Base-by-base conservation (phyloP, 2,797 vertebrate species). In the Gephyroberyx darwinii region DNA sequence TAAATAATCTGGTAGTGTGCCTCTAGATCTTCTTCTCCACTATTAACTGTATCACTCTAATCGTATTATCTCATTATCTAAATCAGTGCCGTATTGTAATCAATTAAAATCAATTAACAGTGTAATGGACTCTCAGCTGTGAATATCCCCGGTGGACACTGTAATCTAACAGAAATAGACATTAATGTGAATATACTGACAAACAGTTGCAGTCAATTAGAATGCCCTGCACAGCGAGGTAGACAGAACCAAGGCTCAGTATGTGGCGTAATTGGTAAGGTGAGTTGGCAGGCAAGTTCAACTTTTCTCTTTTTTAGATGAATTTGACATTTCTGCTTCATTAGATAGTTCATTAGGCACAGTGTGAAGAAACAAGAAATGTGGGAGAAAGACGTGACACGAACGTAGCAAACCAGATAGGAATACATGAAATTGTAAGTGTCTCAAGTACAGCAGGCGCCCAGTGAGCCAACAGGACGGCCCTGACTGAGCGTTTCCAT, bases 101-200 rank as follows among this genome's bases (percentile, higher is more conserved):
- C 13, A 37, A 56, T 69, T 57, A 57, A 60, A 50, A 7, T 17
- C 12, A 45, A 20, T 37, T 55, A 50, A 5, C 41, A 48, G 37
- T 43, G 2, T 59, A 71, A 80, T 67, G 8, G 51, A 31, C 69
- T 30, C 8, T 63, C 7, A 31, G 61, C 55, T 39, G 6, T 53
- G 54, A 72, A 22, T 37, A n/a, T 43, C 31, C 33, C 35, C 33
- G 4, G 33, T 39, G 56, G 56, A 58, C 56, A 22, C n/a, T 19
- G 56, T 9, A 58, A 58, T 58, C 56, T 13, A 26, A 41, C 39
- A 26, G 37, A 43, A 68, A 53, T 5, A 33, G 26, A 2, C 7
- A 16, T 74, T 62, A 4, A 69, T 56, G 61, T 45, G 55, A 69
- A 0, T 30, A 75, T 3, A 33, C 8, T 33, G 70, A 59, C 17